Evolutionary conservation across 2,888 invertebrate species (phyloP), one percentile per base, ranked within the genome.

Genomic region (Morpho deidamia): DNA sequence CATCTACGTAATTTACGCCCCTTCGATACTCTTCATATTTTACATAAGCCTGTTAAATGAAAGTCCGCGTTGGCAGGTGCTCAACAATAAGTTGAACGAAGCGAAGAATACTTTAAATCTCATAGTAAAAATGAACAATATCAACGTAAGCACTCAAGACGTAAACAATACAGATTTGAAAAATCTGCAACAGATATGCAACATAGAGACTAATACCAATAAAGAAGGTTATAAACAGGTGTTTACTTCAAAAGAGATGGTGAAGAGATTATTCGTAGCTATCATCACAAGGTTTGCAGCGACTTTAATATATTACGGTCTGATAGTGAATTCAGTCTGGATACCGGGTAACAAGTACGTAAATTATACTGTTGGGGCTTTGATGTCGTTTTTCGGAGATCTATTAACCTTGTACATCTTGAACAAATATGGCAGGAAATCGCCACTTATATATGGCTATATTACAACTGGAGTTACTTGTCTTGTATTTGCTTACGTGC

Each of bases 351-450:
- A 83, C 49, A 86, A 83, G 51, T 82, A 86, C 50, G 70, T 72
- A 1, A 86, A 85, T 61, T 87, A 86, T 51, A 55, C 84, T 11
- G 63, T 87, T 44, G 64, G 79, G 1, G 79, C 85, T 0, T 61
- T 83, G 38, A 82, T 83, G 78, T 85, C 84, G 0, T 84, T 82
- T 41, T 87, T 86, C 0, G 87, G 86, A 1, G 86, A 86, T 56
- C 48, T 85, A 43, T 58, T 81, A 1, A 74, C 76, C 0, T 60
- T 84, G 63, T 78, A 78, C 55, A 56, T 79, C 50, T 82, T 87
- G 83, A 81, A 83, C 59, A 83, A 72, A 56, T 58, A 78, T 12
- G 87, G 87, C 7, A 74, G 87, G 42, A 81, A 78, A 53, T 38
- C 69, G 53, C 81, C 86, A 0, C 59, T 87, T 23, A 67, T 78